These are phyloP conservation scores for Aphelocoma coerulescens DNA, from an alignment of 2,113 vertebrate species.

Conservation along the genomic window DNA sequence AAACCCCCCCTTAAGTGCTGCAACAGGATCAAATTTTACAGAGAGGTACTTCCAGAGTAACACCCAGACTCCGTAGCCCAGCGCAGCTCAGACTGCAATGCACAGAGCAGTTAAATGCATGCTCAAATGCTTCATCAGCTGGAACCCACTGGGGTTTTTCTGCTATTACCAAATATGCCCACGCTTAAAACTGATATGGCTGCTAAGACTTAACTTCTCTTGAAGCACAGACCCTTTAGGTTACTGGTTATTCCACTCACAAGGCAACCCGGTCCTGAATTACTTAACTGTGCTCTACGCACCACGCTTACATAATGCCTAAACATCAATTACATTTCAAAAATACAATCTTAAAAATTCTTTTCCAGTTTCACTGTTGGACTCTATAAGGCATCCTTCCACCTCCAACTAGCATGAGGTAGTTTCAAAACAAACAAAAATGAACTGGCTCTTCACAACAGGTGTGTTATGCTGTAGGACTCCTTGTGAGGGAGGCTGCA, in stretches of 20 bases:
- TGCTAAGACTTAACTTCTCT: background rate
- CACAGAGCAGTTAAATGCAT: rapidly evolving
- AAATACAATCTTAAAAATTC: background rate
- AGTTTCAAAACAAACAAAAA: background rate
- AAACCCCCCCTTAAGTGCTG: rapidly evolving
- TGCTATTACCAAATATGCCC: background rate
- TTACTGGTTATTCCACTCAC: background rate
- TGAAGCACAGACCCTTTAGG: background rate
- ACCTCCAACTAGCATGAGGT: background rate
- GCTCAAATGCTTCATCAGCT: background rate
- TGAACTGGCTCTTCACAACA: background rate
- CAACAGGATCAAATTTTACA: background rate
- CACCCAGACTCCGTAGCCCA: background rate
- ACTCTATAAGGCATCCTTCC: background rate
- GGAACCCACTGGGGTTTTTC: background rate
- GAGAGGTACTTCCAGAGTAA: background rate
- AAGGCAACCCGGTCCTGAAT: background rate
- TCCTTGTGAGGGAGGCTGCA: background rate
- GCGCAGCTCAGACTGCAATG: background rate
- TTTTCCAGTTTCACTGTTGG: background rate
- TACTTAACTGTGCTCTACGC: background rate
- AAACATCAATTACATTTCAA: background rate
- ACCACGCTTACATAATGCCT: background rate
- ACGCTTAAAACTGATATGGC: background rate
- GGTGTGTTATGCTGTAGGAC: background rate